Percentiles rank a stretch among this genome's conserved stretches.
Conservation (phyloP, 2,797 vertebrate species). For the Chaunax sp. region DNA sequence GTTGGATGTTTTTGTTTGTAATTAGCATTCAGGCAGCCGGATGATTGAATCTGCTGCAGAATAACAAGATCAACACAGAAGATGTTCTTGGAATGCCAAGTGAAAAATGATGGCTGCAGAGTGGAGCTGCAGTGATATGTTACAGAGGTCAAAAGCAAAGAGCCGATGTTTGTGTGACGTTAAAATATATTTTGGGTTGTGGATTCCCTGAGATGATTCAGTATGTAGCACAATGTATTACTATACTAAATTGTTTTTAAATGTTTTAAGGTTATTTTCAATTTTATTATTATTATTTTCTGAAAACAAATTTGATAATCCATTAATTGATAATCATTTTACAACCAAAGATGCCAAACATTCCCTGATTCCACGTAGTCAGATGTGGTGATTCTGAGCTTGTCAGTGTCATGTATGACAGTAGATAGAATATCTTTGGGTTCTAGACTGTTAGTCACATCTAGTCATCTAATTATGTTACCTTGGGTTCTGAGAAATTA, state of each 20-base stretch:
- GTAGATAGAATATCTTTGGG: neutral
- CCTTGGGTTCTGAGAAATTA: no score
- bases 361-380: neutral
- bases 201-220: neutral
- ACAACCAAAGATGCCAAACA: neutral
- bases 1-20: slow-evolving; percentile 29
- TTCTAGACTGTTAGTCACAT: neutral
- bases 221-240: no score
- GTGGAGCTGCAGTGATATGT: slow-evolving; percentile 28
- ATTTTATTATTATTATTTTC: no score
- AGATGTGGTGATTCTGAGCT: neutral
- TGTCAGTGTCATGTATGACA: no score
- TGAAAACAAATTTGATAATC: no score
- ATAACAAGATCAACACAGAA: slow-evolving; percentile 27
- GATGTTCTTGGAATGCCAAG: slow-evolving; percentile 44
- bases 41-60: slow-evolving; percentile 33
- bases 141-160: slow-evolving; percentile 14
- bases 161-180: slow-evolving; percentile 25
- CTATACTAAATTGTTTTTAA: neutral
- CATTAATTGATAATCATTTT: no score
- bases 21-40: slow-evolving; percentile 45
- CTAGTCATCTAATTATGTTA: no score
- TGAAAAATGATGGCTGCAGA: neutral
- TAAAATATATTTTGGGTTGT: slow-evolving; percentile 6
- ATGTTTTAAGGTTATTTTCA: neutral